phyloP scores from a whole-genome alignment of 2,797 vertebrate genomes.

The Mormyrops boulengeri region DNA sequence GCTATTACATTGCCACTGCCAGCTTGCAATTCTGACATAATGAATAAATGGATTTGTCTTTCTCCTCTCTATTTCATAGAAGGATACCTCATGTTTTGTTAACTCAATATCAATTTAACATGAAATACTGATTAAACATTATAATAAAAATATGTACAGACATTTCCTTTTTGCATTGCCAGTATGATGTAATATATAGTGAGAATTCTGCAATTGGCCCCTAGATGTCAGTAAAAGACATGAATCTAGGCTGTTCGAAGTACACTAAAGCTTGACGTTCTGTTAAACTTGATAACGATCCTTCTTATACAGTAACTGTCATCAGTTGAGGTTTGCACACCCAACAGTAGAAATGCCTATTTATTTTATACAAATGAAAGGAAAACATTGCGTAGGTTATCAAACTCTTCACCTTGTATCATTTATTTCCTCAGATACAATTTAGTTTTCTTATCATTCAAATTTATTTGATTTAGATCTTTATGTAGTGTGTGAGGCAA shows the following conservation, averaged over 20 bases:
- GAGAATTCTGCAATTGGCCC: neutral
- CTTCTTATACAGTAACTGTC: neutral
- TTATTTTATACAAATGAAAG: neutral
- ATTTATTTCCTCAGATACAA: neutral
- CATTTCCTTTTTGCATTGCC: neutral
- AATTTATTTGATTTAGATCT: neutral
- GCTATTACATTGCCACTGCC: neutral
- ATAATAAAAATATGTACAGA: neutral
- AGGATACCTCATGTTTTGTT: neutral
- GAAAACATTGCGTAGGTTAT: neutral
- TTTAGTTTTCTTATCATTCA: neutral
- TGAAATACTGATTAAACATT: neutral
- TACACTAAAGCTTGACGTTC: neutral
- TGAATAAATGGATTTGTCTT: neutral
- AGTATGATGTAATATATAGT: neutral
- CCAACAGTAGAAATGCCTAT: neutral
- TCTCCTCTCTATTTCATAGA: neutral
- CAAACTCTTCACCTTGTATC: neutral
- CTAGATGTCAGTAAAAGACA: slow-evolving; percentile 14
- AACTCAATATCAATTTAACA: neutral
- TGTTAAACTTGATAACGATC: neutral
- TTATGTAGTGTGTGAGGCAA: neutral
- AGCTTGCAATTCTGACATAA: neutral
- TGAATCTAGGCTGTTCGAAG: neutral
- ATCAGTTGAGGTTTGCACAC: neutral